Percentiles rank a stretch among this genome's conserved stretches.
Evolutionary conservation across 1,140 invertebrate genomes (phyloP).

Genomic region (Theocolax elegans): DNA sequence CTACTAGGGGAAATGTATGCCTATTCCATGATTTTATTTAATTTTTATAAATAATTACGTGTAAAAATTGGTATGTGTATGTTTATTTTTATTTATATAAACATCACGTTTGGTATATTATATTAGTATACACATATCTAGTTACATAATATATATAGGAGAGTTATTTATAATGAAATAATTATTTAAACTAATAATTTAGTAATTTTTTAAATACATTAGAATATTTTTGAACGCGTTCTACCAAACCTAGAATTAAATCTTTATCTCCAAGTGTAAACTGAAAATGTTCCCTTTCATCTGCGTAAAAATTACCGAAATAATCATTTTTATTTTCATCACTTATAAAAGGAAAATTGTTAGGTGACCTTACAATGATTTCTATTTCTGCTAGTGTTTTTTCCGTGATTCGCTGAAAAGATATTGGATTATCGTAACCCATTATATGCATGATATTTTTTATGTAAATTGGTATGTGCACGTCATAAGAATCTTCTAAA

Average conservation of each 20-base stretch:
- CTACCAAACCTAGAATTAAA: conserved; percentile 3
- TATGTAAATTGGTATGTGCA: not conserved
- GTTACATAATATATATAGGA: no score
- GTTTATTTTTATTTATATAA: no score
- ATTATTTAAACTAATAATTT: conserved; percentile 11
- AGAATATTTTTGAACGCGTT: conserved; percentile 5
- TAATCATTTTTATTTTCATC: not conserved
- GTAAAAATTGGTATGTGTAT: no score
- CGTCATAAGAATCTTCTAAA: not conserved
- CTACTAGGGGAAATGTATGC: no score
- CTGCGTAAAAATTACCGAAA: not conserved
- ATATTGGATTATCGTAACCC: conserved; percentile 7
- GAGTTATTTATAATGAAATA: no score
- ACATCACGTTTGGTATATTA: no score
- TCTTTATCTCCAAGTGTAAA: conserved; percentile 14
- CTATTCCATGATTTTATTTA: no score
- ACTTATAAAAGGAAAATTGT: not conserved
- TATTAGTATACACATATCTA: no score
- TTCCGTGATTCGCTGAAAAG: conserved; percentile 7
- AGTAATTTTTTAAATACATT: conserved; percentile 1
- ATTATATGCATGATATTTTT: not conserved
- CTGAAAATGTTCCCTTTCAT: not conserved
- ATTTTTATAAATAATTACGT: no score
- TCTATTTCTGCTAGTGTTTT: not conserved
- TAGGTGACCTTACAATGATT: not conserved